Base-by-base conservation (phyloP, 2,113 vertebrate species). In the Phalacrocorax brasilianus region DNA sequence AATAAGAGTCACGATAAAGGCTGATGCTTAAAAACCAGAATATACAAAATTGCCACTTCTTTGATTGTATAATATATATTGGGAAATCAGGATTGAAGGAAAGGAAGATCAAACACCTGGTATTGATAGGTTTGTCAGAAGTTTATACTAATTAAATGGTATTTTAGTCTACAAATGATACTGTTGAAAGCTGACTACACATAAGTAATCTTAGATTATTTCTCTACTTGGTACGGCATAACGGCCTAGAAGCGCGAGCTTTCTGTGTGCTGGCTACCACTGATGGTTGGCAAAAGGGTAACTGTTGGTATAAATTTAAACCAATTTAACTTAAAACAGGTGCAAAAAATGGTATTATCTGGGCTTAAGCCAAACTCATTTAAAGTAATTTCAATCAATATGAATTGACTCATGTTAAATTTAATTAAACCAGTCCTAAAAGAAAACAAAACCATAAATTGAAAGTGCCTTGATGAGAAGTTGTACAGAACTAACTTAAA, bases 331-430 rank as follows among this genome's bases (percentile, higher is more conserved):
- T 88, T 96, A 89, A 95, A 97, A 94, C 92, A 97, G 95, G 95
- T 96, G 95, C 79, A 96, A 94, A 89, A 92, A 85, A 86, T 52
- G 84, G 20, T 78, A 72, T 86, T 97, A 59, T 63, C 75, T 97
- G 96, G 90, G 65, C 66, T 93, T 49, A 84, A 89, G 95, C 90
- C 96, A 96, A 95, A 91, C 71, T 96, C 88, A 94, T 96, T 93
- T 93, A 81, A 97, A 85, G 88, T 96, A 88, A 97, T 97, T 94
- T 96, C 95, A 96, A 96, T 97, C 96, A 96, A 91, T 93, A 90
- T 65, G 85, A 96, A 95, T 87, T 92, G 78, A 96, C 91, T 97
- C 92, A 90, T 44, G 78, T 68, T 83, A 92, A 81, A 96, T 94
- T 94, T 91, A 96, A 97, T 96, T 97, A 96, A 96, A 88, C 7